Evolutionary conservation across 2,888 invertebrate genomes (phyloP).

Genomic region (Ennomos quercinarius): DNA sequence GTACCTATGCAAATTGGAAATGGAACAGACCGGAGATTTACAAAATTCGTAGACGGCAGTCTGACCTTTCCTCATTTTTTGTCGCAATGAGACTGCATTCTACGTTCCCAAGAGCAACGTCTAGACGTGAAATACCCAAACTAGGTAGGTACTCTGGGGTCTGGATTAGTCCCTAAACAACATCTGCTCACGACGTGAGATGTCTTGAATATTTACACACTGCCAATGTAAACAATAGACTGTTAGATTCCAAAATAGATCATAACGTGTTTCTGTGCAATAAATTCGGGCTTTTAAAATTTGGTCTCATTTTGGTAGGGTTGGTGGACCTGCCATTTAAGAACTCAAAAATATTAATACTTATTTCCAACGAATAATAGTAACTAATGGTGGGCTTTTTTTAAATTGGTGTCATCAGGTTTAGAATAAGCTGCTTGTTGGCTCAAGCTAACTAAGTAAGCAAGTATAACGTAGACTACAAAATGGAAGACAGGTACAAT

Average conservation of each 20-base stretch:
- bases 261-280: constrained; percentile 11
- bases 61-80: constrained; percentile 45
- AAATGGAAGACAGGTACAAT: too few species aligned
- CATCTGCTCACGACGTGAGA: constrained; percentile 53
- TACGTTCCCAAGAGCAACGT: constrained; percentile 55
- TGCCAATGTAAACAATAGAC: constrained; percentile 47
- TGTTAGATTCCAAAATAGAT: constrained; percentile 26
- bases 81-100: constrained; percentile 44
- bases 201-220: constrained; percentile 45
- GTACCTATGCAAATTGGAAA: not conserved
- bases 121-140: constrained; percentile 62
- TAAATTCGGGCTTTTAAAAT: constrained; percentile 14
- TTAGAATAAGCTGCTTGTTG: too few species aligned
- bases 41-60: constrained; percentile 24
- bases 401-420: too few species aligned
- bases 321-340: not conserved
- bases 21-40: constrained; percentile 18
- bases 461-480: too few species aligned
- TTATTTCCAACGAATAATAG: too few species aligned
- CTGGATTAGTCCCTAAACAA: constrained; percentile 49
- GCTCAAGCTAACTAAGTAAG: too few species aligned
- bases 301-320: constrained; percentile 17
- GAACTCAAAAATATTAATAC: too few species aligned
- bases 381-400: too few species aligned
- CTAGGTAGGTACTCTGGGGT: constrained; percentile 34